Base-by-base conservation (phyloP, 2,888 invertebrate species). In the Laothoe populi region DNA sequence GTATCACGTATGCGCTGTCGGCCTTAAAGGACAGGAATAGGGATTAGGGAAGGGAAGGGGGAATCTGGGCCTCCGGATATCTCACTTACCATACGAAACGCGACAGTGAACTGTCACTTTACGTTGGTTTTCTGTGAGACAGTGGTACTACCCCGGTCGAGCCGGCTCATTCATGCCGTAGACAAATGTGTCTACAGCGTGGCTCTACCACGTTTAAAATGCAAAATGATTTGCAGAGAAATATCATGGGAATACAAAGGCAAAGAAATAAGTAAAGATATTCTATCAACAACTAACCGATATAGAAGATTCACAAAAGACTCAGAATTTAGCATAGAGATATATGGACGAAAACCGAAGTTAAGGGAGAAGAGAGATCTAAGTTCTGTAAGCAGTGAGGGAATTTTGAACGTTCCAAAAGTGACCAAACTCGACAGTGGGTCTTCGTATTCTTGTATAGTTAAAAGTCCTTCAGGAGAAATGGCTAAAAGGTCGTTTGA, bases 361-460 rank as follows among this genome's bases (percentile, higher is more conserved):
- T 90, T 91, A 90, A 92, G 90, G 89, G 63, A 60, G 0, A 88
- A 83, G 68, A 82, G 92, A 65, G 88, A 92, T 0, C 48, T 75
- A 59, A 72, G 81, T 0, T 71, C 79, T 35, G 81, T 87, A 2
- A 79, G 73, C 0, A 84, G 70, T 63, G 86, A 94, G 67, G 95
- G 95, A 4, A 88, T 94, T 64, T 78, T 95, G 64, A 94, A 90
- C 67, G 93, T 95, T 79, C 89, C 92, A 64, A 94, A 94, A 82
- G 93, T 95, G 61, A 93, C 94, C 77, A 94, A 95, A 65, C 77
- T 73, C 35, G 94, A 95, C 66, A 97, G 96, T 84, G 95, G 96
- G 44, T 96, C 96, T 21, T 90, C 94, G 59, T 97, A 97, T 79
- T 96, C 96, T 3, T 97, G 97, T 86, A 94, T 95, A 59, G 97